These are phyloP conservation scores for Erebia epiphron DNA, from an alignment of 2,888 invertebrate genomes.

Conservation along the genomic window DNA sequence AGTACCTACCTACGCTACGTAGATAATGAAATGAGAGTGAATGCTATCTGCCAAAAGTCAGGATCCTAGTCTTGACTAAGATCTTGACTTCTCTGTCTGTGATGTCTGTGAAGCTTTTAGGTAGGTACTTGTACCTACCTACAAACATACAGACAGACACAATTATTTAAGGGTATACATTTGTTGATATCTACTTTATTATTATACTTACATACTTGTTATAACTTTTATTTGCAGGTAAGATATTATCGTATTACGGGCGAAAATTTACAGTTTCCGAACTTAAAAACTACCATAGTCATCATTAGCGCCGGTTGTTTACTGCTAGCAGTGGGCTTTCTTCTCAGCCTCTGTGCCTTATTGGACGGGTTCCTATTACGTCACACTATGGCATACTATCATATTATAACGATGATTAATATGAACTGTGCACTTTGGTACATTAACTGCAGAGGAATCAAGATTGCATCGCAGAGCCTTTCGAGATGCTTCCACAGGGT, in stretches of 20 bases:
- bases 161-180: no score
- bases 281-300: slow-evolving; percentile 83
- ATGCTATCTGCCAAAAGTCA: no score
- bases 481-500: slow-evolving; percentile 80
- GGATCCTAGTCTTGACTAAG: no score
- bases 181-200: no score
- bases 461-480: slow-evolving; percentile 83
- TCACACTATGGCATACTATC: slow-evolving; percentile 85
- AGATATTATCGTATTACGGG: slow-evolving; percentile 83
- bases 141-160: no score
- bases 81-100: no score
- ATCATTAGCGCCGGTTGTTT: slow-evolving; percentile 85
- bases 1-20: no score
- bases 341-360: slow-evolving; percentile 83
- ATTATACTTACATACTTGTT: no score
- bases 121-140: no score
- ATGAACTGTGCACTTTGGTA: slow-evolving; percentile 89
- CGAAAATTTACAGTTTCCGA: slow-evolving; percentile 84
- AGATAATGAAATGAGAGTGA: no score
- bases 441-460: slow-evolving; percentile 86
- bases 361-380: slow-evolving; percentile 85
- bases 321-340: slow-evolving; percentile 82
- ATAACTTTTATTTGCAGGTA: slow-evolving; percentile 58
- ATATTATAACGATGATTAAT: slow-evolving; percentile 87
- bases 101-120: no score